phyloP scores from a whole-genome alignment of 2,888 invertebrate genomes.

The Cephus pulcher region DNA sequence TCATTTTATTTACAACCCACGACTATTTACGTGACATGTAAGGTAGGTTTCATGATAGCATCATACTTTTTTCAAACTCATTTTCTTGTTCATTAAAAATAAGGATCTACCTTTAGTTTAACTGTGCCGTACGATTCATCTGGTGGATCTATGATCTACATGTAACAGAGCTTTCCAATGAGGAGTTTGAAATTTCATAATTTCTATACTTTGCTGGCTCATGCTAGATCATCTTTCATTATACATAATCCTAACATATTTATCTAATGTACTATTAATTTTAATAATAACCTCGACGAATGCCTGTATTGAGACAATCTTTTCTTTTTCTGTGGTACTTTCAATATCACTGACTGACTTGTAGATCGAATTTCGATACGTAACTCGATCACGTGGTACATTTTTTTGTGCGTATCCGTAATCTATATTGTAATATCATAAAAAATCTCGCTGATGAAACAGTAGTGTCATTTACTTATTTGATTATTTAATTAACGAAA shows the following conservation, averaged over 20 bases:
- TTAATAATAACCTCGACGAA: not conserved
- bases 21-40: not conserved
- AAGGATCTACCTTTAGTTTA: not conserved
- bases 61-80: not conserved
- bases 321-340: not conserved
- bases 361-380: not conserved
- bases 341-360: not conserved
- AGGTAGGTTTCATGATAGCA: not conserved
- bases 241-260: not conserved
- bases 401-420: too few species aligned
- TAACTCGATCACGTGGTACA: not conserved
- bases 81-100: not conserved
- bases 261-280: not conserved
- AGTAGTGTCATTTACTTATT: not conserved
- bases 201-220: not conserved
- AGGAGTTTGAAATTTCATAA: not conserved
- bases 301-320: not conserved
- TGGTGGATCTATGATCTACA: not conserved
- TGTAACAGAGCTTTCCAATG: not conserved
- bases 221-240: not conserved
- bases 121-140: not conserved
- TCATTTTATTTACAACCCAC: not conserved
- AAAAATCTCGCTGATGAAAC: not conserved
- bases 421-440: too few species aligned
- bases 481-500: not conserved